Evolutionary conservation across 2,888 invertebrate species (phyloP).

Genomic region (Pedicia rivosa): DNA sequence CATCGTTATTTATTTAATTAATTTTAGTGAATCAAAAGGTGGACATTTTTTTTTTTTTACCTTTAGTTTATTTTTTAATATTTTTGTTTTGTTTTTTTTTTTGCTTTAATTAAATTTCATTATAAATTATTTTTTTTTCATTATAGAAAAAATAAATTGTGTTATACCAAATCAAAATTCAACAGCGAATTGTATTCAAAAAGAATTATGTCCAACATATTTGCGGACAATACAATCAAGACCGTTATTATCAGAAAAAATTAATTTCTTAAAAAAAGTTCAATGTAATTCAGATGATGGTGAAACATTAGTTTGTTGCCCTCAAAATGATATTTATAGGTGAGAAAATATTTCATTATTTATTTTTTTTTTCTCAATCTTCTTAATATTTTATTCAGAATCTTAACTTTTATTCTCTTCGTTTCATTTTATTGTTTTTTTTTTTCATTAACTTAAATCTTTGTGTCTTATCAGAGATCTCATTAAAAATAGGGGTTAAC

Average conservation of each 20-base stretch:
- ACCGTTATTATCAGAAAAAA: constrained; percentile 17
- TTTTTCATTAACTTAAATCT: no score
- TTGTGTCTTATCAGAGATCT: no score
- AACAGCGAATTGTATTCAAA: constrained; percentile 21
- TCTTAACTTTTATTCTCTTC: no score
- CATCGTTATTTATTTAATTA: no score
- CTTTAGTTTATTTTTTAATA: no score
- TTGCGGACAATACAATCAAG: background rate
- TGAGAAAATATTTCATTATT: background rate
- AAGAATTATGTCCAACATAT: constrained; percentile 20
- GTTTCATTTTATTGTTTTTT: no score
- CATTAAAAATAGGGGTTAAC: no score
- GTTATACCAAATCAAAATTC: constrained; percentile 27
- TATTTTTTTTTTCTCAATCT: no score
- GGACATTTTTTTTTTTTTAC: no score
- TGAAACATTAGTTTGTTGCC: constrained; percentile 22
- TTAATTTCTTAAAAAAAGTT: constrained; percentile 22
- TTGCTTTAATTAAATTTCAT: constrained; percentile 7
- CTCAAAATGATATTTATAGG: constrained; percentile 18
- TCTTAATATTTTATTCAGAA: no score
- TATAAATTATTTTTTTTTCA: constrained; percentile 2
- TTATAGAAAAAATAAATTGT: constrained; percentile 20
- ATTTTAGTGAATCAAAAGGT: no score
- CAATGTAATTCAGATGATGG: constrained; percentile 19
- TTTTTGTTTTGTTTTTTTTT: no score